A percentile compares a stretch with the other conserved stretches of the same genome.
These are phyloP conservation scores for Pseudachorutes palmiensis DNA, from an alignment of 1,140 invertebrate genomes.

Conservation along the genomic window DNA sequence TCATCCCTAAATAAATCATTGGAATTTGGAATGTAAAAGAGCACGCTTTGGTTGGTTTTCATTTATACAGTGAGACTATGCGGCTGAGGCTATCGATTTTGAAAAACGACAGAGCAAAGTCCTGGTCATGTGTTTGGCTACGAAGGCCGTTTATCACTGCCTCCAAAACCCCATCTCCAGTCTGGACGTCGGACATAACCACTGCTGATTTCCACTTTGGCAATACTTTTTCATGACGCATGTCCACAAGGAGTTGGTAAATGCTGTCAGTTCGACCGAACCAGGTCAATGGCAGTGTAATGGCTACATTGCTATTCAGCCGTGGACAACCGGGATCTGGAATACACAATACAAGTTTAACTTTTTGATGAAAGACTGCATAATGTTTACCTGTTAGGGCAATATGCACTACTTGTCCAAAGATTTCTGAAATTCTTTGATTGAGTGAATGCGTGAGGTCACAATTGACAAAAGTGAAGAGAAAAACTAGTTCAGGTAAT, in stretches of 20 bases:
- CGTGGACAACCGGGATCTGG: conserved; percentile 32
- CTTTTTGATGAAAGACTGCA: not conserved
- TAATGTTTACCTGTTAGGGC: conserved; percentile 29
- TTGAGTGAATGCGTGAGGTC: conserved; percentile 24
- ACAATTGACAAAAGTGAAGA: conserved; percentile 26
- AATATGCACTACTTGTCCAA: conserved; percentile 27
- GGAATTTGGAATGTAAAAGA: not conserved
- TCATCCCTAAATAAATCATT: conserved; percentile 17
- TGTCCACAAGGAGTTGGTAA: conserved; percentile 33
- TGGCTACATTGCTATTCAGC: conserved; percentile 14
- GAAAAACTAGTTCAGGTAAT: conserved; percentile 20
- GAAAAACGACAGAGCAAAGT: conserved; percentile 27
- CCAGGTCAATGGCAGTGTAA: conserved; percentile 32
- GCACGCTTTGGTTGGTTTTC: not conserved
- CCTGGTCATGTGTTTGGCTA: conserved; percentile 7
- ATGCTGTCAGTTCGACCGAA: conserved; percentile 25
- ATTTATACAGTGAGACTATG: conserved; percentile 26
- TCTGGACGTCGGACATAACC: conserved; percentile 26
- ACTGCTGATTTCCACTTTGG: conserved; percentile 27
- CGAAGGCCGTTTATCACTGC: conserved; percentile 25
- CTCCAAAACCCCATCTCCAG: conserved; percentile 23
- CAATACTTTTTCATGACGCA: conserved; percentile 21
- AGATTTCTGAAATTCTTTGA: conserved; percentile 10
- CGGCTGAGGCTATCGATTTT: conserved; percentile 29
- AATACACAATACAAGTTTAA: conserved; percentile 5